phyloP scores from a whole-genome alignment of 2,888 invertebrate species.

The Pimpla rufipes region DNA sequence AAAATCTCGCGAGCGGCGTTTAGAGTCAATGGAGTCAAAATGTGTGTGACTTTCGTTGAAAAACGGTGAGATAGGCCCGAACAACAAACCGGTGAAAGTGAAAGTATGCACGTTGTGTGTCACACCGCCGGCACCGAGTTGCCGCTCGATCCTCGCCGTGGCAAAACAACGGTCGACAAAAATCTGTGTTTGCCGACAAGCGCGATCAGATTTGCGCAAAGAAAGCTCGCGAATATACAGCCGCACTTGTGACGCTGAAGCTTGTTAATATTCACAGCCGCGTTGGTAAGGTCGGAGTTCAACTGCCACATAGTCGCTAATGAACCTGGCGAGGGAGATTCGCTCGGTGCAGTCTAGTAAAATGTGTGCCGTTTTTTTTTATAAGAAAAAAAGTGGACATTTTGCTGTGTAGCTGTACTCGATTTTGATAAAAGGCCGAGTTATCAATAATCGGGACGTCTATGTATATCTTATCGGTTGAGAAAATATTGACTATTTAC shows the following conservation, averaged over 20 bases:
- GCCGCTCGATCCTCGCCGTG: slow-evolving; percentile 2
- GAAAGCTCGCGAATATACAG: slow-evolving; percentile 58
- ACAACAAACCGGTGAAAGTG: slow-evolving; percentile 29
- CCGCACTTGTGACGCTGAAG: background rate
- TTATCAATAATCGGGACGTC: background rate
- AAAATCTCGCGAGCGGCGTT: background rate
- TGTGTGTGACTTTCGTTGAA: background rate
- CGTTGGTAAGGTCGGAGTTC: slow-evolving; percentile 7
- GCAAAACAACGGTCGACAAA: slow-evolving; percentile 47
- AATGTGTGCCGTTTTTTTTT: background rate
- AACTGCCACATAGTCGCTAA: slow-evolving; percentile 2
- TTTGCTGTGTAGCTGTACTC: too few species aligned
- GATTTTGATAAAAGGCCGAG: background rate
- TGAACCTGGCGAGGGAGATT: background rate
- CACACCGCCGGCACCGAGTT: background rate
- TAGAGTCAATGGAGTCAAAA: background rate
- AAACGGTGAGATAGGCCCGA: background rate
- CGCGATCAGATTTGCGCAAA: slow-evolving; percentile 45
- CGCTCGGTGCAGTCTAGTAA: background rate
- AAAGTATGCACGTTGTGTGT: slow-evolving; percentile 3
- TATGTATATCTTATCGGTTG: background rate
- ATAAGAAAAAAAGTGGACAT: too few species aligned
- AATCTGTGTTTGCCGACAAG: slow-evolving; percentile 36
- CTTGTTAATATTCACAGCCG: background rate
- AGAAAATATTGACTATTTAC: background rate